phyloP scores from a whole-genome alignment of 2,888 invertebrate genomes.

The Megastigmus dorsalis region DNA sequence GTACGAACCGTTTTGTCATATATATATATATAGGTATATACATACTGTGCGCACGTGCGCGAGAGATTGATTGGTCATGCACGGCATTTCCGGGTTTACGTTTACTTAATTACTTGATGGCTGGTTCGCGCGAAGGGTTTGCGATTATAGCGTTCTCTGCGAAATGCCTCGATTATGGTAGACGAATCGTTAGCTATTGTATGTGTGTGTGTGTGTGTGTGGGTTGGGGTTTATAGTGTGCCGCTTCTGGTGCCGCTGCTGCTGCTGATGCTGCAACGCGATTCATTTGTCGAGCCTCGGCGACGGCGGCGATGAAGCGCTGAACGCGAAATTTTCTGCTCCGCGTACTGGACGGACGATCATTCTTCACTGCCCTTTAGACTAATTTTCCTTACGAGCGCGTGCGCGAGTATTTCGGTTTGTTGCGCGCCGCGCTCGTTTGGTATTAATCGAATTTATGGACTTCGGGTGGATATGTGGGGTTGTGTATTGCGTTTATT shows the following conservation, averaged over 20 bases:
- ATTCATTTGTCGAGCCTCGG: slow-evolving; percentile 1
- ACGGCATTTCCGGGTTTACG: slow-evolving; percentile 35
- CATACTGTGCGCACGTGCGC: background rate
- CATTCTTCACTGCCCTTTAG: no score
- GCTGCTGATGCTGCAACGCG: background rate
- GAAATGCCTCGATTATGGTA: slow-evolving; percentile 36
- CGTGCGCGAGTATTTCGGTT: background rate
- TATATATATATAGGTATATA: no score
- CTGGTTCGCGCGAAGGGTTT: background rate
- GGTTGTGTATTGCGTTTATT: no score
- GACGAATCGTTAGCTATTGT: no score
- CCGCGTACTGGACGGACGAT: no score
- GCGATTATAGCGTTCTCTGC: background rate
- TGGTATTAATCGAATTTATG: no score
- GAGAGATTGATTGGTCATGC: slow-evolving; percentile 48
- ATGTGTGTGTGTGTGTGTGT: no score
- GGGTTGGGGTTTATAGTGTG: no score
- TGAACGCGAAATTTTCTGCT: background rate
- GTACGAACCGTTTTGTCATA: no score
- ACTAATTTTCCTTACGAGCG: background rate
- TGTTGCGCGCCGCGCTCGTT: no score
- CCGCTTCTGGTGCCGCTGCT: no score
- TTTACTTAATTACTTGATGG: slow-evolving; percentile 43
- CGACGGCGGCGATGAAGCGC: background rate
- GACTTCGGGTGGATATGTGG: no score